Evolutionary conservation across 2,888 invertebrate species (phyloP).

Genomic region (Urechis unicinctus): DNA sequence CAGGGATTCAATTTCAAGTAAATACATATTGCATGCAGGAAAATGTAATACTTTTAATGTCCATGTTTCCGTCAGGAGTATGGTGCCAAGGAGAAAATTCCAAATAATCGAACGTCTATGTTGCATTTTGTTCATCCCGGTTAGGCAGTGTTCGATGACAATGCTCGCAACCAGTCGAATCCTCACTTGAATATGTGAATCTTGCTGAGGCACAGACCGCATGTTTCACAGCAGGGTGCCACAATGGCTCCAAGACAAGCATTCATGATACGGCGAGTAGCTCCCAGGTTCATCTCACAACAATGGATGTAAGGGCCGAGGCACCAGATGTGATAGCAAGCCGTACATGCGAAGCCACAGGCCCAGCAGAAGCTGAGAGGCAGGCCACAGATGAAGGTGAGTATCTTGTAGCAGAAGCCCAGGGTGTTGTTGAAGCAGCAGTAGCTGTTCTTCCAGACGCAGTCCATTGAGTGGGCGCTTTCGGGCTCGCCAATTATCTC

Average conservation of each 20-base stretch:
- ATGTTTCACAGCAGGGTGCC: slow-evolving; percentile 13
- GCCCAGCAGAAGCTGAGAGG: slow-evolving; percentile 60
- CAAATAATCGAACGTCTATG: too few species aligned
- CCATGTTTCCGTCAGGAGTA: too few species aligned
- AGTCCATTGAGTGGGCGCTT: slow-evolving; percentile 54
- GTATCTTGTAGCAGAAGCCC: slow-evolving; percentile 63
- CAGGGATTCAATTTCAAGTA: too few species aligned
- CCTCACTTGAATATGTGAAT: too few species aligned
- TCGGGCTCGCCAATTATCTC: slow-evolving; percentile 29
- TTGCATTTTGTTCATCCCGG: too few species aligned
- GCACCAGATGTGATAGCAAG: slow-evolving; percentile 65
- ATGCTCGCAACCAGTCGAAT: too few species aligned
- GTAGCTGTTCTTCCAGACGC: slow-evolving; percentile 64
- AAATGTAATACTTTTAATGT: too few species aligned
- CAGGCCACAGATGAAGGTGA: slow-evolving; percentile 63
- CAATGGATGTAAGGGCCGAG: slow-evolving; percentile 63
- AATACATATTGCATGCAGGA: too few species aligned
- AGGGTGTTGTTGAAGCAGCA: slow-evolving; percentile 63
- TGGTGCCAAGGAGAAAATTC: too few species aligned
- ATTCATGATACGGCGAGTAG: slow-evolving; percentile 36
- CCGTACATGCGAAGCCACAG: slow-evolving; percentile 52
- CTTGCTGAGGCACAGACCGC: slow-evolving; percentile 11
- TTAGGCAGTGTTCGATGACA: too few species aligned
- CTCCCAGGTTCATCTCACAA: slow-evolving; percentile 63
- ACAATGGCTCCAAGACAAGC: slow-evolving; percentile 8